A percentile compares a stretch with the other conserved stretches of the same genome.
Evolutionary conservation across 2,888 invertebrate species (phyloP).

Genomic region (Cantharis rustica): DNA sequence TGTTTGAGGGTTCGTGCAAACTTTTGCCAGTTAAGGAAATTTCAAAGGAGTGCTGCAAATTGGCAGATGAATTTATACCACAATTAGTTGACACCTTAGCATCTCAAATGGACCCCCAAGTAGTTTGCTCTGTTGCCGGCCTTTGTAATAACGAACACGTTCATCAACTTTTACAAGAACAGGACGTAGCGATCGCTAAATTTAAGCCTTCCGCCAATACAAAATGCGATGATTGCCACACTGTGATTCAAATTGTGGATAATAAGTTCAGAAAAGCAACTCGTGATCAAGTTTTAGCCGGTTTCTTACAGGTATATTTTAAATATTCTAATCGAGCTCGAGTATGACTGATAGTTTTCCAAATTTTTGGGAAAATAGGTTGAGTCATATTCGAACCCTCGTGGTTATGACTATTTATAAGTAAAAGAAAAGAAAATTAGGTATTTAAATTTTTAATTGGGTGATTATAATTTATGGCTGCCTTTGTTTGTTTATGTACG

Average conservation of each 20-base stretch:
- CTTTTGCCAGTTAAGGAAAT: slow-evolving; percentile 77
- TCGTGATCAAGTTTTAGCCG: slow-evolving; percentile 63
- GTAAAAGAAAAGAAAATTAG: not conserved
- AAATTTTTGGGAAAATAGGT: too few species aligned
- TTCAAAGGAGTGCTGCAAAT: slow-evolving; percentile 73
- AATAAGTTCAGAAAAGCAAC: slow-evolving; percentile 61
- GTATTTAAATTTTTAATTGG: not conserved
- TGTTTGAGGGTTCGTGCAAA: slow-evolving; percentile 87
- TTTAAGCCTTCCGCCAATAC: slow-evolving; percentile 24
- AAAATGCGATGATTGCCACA: slow-evolving; percentile 59
- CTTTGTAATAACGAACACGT: slow-evolving; percentile 80
- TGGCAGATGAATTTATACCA: slow-evolving; percentile 85
- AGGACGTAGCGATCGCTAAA: slow-evolving; percentile 32
- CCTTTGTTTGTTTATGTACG: not conserved
- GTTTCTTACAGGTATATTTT: slow-evolving; percentile 59
- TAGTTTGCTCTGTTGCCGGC: slow-evolving; percentile 86
- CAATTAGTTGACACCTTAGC: slow-evolving; percentile 85
- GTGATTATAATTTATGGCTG: not conserved
- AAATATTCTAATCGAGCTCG: not conserved
- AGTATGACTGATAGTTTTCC: too few species aligned
- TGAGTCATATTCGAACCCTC: too few species aligned
- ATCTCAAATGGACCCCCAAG: slow-evolving; percentile 89
- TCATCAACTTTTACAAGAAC: slow-evolving; percentile 61
- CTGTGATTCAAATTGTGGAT: slow-evolving; percentile 60
- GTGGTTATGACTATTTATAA: too few species aligned